These are phyloP conservation scores for Cheilinus undulatus DNA, from an alignment of 2,113 vertebrate genomes.

Conservation along the genomic window DNA sequence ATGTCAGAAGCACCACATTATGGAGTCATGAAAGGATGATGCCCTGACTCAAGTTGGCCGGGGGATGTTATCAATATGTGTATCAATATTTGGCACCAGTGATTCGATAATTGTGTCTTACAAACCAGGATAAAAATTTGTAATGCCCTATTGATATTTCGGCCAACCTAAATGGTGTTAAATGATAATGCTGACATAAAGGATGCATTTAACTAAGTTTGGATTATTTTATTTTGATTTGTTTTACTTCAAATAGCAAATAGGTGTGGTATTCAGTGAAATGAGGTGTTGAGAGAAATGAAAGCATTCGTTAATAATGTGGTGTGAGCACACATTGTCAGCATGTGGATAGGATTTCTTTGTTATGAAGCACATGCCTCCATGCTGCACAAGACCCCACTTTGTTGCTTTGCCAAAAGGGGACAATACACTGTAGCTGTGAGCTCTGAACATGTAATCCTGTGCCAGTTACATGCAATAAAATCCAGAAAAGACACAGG, in stretches of 20 bases:
- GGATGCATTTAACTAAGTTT: too few relatives aligned
- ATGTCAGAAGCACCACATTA: too few relatives aligned
- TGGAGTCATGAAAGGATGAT: too few relatives aligned
- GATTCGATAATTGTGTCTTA: too few relatives aligned
- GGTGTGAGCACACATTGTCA: background rate
- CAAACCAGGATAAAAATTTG: too few relatives aligned
- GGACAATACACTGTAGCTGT: constrained; percentile 1
- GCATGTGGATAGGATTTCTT: constrained; percentile 2
- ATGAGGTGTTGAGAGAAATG: background rate
- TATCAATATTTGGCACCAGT: too few relatives aligned
- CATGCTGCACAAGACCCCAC: background rate
- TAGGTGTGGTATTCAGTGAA: background rate
- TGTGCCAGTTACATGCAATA: constrained; percentile 7
- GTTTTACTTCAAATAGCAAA: background rate
- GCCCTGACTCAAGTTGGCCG: too few relatives aligned
- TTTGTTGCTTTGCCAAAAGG: constrained; percentile 1
- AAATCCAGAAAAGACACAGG: constrained; percentile 6
- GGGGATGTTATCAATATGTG: too few relatives aligned
- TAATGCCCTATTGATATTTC: too few relatives aligned
- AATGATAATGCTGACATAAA: background rate
- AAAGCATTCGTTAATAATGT: background rate
- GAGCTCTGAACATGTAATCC: constrained; percentile 11
- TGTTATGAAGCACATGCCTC: background rate
- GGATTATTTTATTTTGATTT: background rate
- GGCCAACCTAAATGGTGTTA: background rate